These are phyloP conservation scores for Thalpophila matura DNA, from an alignment of 2,888 invertebrate genomes.

Conservation along the genomic window DNA sequence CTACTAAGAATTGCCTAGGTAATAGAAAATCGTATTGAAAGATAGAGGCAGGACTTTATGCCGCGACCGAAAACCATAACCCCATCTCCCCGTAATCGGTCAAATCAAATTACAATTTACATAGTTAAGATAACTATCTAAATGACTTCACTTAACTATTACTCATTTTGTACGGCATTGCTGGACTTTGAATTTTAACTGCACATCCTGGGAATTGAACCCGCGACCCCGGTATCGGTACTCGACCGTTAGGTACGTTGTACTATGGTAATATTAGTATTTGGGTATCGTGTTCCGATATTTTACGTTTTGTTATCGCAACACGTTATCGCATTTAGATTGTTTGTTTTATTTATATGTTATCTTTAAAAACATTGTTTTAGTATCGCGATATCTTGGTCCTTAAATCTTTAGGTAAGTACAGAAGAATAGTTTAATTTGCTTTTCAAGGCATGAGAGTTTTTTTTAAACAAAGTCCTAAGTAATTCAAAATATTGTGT, in stretches of 20 bases:
- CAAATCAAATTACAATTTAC: slow-evolving; percentile 46
- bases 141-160: slow-evolving; percentile 50
- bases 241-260: slow-evolving; percentile 61
- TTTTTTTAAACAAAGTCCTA: too few species aligned
- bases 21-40: too few species aligned
- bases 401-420: not conserved
- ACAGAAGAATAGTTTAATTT: not conserved
- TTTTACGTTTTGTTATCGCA: slow-evolving; percentile 20
- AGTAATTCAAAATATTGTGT: too few species aligned
- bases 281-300: slow-evolving; percentile 44
- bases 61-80: slow-evolving; percentile 3
- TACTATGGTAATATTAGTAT: slow-evolving; percentile 54
- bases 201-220: slow-evolving; percentile 72
- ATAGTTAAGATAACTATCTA: slow-evolving; percentile 56
- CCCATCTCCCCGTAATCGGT: slow-evolving; percentile 11
- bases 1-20: too few species aligned
- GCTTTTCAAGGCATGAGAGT: not conserved
- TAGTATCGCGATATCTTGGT: slow-evolving; percentile 10
- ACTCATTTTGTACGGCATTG: slow-evolving; percentile 56
- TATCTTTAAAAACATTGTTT: slow-evolving; percentile 34
- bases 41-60: too few species aligned
- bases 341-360: slow-evolving; percentile 13
- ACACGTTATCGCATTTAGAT: slow-evolving; percentile 22
- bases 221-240: slow-evolving; percentile 66
- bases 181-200: slow-evolving; percentile 56